phyloP scores from a whole-genome alignment of 2,888 invertebrate genomes.

The Lepidocyrtoides sp. region DNA sequence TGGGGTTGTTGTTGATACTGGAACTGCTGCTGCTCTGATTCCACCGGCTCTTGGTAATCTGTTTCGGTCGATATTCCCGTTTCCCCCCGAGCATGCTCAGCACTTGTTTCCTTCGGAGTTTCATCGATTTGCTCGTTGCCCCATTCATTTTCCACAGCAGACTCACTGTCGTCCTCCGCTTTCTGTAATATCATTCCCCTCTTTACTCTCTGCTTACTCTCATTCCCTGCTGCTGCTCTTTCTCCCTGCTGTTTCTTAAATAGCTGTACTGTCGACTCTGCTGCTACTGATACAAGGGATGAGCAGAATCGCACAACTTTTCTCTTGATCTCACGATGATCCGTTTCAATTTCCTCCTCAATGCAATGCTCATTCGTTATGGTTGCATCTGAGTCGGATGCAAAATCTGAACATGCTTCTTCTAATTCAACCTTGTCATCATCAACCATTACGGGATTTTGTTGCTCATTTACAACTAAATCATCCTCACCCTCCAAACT shows the following conservation, averaged over 20 bases:
- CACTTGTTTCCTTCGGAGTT: slow-evolving; percentile 76
- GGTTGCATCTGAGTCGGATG: slow-evolving; percentile 83
- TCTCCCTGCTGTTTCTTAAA: slow-evolving; percentile 52
- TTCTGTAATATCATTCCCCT: slow-evolving; percentile 11
- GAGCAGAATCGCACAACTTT: slow-evolving; percentile 48
- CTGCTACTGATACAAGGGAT: slow-evolving; percentile 35
- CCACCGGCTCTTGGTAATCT: slow-evolving; percentile 80
- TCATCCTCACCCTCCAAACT: not conserved
- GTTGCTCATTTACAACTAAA: slow-evolving; percentile 56
- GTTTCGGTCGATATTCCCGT: slow-evolving; percentile 85
- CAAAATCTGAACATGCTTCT: slow-evolving; percentile 66
- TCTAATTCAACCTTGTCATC: slow-evolving; percentile 63
- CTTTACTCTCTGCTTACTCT: not conserved
- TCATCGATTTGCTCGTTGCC: slow-evolving; percentile 80
- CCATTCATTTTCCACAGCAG: slow-evolving; percentile 81
- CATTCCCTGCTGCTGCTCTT: not conserved
- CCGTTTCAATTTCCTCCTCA: slow-evolving; percentile 78
- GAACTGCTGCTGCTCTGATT: slow-evolving; percentile 66
- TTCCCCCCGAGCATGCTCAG: slow-evolving; percentile 85
- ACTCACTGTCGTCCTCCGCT: slow-evolving; percentile 69
- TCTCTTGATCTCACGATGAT: slow-evolving; percentile 63
- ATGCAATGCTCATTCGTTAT: slow-evolving; percentile 82
- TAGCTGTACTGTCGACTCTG: not conserved
- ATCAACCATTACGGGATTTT: slow-evolving; percentile 38
- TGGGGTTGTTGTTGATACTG: slow-evolving; percentile 60